phyloP scores from a whole-genome alignment of 1,140 invertebrate species.

The Xylocopa sonorina region DNA sequence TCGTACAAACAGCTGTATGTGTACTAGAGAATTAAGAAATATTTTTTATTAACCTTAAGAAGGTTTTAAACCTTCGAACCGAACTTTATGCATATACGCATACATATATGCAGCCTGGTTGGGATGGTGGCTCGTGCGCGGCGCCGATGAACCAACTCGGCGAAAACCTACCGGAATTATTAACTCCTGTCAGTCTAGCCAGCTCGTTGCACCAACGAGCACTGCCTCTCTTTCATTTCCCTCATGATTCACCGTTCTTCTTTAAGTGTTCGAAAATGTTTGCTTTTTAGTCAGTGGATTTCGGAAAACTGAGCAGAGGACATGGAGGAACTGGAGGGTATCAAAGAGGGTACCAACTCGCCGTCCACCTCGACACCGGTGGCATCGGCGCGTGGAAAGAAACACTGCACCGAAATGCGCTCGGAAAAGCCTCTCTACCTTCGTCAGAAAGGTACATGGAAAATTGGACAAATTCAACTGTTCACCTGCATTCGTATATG shows the following conservation, averaged over 20 bases:
- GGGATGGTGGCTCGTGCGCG: slow-evolving; percentile 43
- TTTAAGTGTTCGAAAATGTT: too few relatives aligned
- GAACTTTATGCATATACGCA: slow-evolving; percentile 20
- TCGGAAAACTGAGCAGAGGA: background rate
- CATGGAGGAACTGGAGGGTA: slow-evolving; percentile 32
- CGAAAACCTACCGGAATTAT: slow-evolving; percentile 46
- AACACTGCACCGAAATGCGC: slow-evolving; percentile 59
- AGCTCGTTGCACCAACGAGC: slow-evolving; percentile 44
- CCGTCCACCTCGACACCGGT: background rate
- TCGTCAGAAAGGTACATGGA: slow-evolving; percentile 71
- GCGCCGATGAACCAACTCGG: slow-evolving; percentile 52
- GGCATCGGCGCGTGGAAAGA: slow-evolving; percentile 38
- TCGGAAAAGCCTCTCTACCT: slow-evolving; percentile 71
- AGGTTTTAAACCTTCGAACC: slow-evolving; percentile 14
- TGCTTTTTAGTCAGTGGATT: too few relatives aligned
- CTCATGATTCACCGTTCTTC: too few relatives aligned
- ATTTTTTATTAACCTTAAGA: too few relatives aligned
- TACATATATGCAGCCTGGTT: background rate
- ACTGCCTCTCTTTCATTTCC: slow-evolving; percentile 27
- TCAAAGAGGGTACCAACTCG: slow-evolving; percentile 13
- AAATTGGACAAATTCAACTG: too few relatives aligned
- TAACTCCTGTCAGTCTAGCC: slow-evolving; percentile 48
- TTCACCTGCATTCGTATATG: too few relatives aligned
- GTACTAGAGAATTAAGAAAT: too few relatives aligned
- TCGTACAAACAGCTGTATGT: too few relatives aligned